Base-by-base conservation (phyloP, 2,888 invertebrate genomes). In the Meloe dianella region DNA sequence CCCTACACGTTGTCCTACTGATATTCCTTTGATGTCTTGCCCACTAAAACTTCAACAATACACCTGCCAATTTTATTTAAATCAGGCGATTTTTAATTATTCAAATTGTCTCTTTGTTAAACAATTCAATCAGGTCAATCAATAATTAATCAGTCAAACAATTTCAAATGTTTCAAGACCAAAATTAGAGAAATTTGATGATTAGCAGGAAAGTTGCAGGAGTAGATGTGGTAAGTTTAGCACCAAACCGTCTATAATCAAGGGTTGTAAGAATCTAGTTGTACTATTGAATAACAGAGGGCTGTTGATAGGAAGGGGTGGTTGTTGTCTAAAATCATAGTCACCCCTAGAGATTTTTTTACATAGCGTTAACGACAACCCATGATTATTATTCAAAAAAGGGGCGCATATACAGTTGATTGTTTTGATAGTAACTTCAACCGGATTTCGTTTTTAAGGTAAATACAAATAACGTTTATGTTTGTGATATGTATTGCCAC, bases 21-120 rank as follows among this genome's bases (percentile, higher is more conserved):
- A 69, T 65, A 61, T 65, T 59, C 64, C 74, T 76, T 75, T 74
- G 76, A 76, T 74, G 75, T 73, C 73, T 75, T 71, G 77, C 75
- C 77, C 74, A 74, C 74, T 69, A 69, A 73, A 75, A 75, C 74
- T 76, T 73, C 67, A 17, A 47, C 7, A 47, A 47, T 17, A 47
- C 17, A 17, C 47, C 38, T n/a, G n/a, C n/a, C n/a, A n/a, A n/a
- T n/a, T n/a, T n/a, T n/a, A n/a, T n/a, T n/a, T n/a, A n/a, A n/a
- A n/a, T n/a, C n/a, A n/a, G n/a, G n/a, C n/a, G n/a, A n/a, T n/a
- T n/a, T n/a, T n/a, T n/a, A n/a, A n/a, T n/a, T n/a, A n/a, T n/a
- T n/a, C n/a, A n/a, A n/a, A n/a, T n/a, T n/a, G n/a, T n/a, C n/a
- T n/a, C n/a, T n/a, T n/a, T n/a, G n/a, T n/a, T n/a, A n/a, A n/a